Conservation (phyloP, 2,113 vertebrate genomes). For the Cheilinus undulatus region DNA sequence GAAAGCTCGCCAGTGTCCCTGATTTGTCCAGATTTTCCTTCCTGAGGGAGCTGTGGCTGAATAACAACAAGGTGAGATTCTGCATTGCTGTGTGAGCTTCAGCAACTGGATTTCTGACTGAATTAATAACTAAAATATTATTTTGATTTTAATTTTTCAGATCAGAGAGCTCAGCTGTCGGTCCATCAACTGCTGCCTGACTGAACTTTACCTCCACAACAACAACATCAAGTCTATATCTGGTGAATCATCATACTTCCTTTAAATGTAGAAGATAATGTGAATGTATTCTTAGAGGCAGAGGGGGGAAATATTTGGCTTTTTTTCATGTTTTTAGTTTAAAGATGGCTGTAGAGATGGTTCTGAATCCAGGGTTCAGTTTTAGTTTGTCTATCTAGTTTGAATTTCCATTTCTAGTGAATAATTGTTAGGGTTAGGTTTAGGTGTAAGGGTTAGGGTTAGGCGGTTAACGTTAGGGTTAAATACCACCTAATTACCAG, state of each 20-base stretch:
- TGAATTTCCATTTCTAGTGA: too few relatives aligned
- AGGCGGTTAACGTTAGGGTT: too few relatives aligned
- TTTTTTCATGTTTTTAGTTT: too few relatives aligned
- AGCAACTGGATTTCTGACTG: not conserved
- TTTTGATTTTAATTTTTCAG: constrained; percentile 60
- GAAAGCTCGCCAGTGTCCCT: constrained; percentile 78
- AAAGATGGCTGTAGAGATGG: too few relatives aligned
- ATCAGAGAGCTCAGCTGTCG: constrained; percentile 83
- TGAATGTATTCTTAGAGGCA: too few relatives aligned
- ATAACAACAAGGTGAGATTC: constrained; percentile 84
- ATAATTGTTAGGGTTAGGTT: too few relatives aligned
- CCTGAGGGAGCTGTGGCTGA: constrained; percentile 86
- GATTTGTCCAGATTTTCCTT: constrained; percentile 82
- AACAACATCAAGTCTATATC: constrained; percentile 39
- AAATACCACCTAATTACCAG: too few relatives aligned
- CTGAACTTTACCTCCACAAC: constrained; percentile 73
- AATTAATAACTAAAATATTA: accelerated
- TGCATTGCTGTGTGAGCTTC: too few relatives aligned
- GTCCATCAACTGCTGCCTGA: constrained; percentile 80
- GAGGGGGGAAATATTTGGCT: too few relatives aligned
- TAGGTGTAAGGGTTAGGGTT: too few relatives aligned
- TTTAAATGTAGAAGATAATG: not conserved
- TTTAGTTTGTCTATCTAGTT: too few relatives aligned
- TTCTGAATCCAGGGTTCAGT: too few relatives aligned
- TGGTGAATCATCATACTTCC: constrained; percentile 9